Evolutionary conservation across 2,797 vertebrate species (phyloP), one percentile per base, ranked within the genome.

Genomic region (Acanthurus leucopareius): DNA sequence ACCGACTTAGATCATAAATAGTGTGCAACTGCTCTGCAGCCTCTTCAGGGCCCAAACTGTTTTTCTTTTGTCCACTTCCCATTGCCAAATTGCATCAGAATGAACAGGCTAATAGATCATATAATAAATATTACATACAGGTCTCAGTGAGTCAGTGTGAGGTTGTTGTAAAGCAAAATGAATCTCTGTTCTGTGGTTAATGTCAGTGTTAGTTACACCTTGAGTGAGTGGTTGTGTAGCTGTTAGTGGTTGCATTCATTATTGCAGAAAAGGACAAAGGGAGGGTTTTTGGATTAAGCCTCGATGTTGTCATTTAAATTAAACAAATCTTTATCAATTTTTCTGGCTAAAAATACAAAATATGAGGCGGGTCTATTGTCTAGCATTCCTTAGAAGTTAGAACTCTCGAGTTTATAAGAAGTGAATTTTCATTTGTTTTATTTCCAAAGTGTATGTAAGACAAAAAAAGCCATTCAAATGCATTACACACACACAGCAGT

Each of bases 41-140:
- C n/a, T 25, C 57, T 68, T 59, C 8, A 25, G 25, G 16, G 62
- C 32, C 71, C 71, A 25, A 60, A 68, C 75, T 63, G 44, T 32
- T 69, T 79, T 70, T 73, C 79, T 38, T 72, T 57, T 75, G 54
- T 53, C 67, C 61, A n/a, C 54, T 63, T 77, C 70, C 72, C 19
- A n/a, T 74, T 61, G 69, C 56, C 63, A 75, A 54, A 83, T 59
- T 51, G 48, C 7, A 1, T 40, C 56, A 54, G 67, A 88, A 74
- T 69, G 78, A 80, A 61, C 32, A 22, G 40, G 44, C 61, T 73
- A 62, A 66, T 69, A 54, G 72, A 38, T 48, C 47, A 53, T 48
- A 75, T 75, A 73, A 76, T 65, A 54, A 62, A 54, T 10, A 25
- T 47, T 20, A 56, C 47, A 77, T 53, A 45, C 60, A 73, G 44